phyloP scores from a whole-genome alignment of 2,113 vertebrate genomes.

The Tachycineta bicolor region DNA sequence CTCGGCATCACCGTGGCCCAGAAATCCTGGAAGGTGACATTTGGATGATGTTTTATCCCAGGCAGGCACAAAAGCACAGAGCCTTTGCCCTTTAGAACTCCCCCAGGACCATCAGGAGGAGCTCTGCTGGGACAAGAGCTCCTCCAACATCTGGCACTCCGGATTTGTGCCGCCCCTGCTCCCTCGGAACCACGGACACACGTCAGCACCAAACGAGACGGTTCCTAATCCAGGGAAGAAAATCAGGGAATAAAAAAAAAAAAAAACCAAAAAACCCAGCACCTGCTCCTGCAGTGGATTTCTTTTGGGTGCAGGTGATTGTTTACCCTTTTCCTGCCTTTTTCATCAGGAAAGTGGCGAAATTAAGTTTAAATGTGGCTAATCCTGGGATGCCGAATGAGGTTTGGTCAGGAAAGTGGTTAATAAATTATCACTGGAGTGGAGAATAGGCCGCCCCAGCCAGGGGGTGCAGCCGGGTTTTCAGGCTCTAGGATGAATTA shows the following conservation, averaged over 20 bases:
- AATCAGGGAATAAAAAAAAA: rapidly evolving
- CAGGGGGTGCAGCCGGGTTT: background rate
- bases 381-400: background rate
- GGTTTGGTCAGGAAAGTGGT: background rate
- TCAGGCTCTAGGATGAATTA: background rate
- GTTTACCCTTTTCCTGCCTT: background rate
- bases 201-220: background rate
- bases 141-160: background rate
- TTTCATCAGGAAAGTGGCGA: background rate
- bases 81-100: background rate
- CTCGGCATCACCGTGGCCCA: rapidly evolving
- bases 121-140: background rate
- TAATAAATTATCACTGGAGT: background rate
- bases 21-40: rapidly evolving
- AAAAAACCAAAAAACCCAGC: background rate
- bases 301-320: rapidly evolving
- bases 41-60: background rate
- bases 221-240: background rate
- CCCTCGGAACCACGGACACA: background rate
- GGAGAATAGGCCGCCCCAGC: background rate
- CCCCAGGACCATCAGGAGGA: background rate
- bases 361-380: background rate
- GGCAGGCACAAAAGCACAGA: background rate
- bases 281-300: background rate
- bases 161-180: background rate